These are phyloP conservation scores for Pantherophis alleghaniensis DNA, from an alignment of 2,797 vertebrate genomes.

Conservation along the genomic window DNA sequence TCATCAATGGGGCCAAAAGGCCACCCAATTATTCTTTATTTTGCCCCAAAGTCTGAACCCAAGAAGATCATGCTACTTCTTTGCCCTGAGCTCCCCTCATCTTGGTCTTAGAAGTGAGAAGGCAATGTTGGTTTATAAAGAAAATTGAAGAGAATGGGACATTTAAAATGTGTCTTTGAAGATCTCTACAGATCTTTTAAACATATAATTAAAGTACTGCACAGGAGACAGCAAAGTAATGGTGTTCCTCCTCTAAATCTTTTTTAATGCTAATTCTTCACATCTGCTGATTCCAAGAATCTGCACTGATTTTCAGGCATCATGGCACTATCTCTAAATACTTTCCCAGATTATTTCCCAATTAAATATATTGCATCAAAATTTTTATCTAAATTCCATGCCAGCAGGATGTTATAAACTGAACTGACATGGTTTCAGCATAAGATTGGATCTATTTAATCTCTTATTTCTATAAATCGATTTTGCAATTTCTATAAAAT, in stretches of 20 bases:
- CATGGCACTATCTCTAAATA: constrained; percentile 19
- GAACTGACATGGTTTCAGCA: constrained; percentile 17
- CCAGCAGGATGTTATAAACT: not conserved
- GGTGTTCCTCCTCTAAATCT: not conserved
- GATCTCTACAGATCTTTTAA: not conserved
- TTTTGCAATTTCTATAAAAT: constrained; percentile 20
- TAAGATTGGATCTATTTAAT: constrained; percentile 34
- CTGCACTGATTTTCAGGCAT: not conserved
- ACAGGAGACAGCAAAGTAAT: not conserved
- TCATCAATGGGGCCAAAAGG: not conserved
- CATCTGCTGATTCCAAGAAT: not conserved
- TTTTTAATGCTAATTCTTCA: constrained; percentile 1
- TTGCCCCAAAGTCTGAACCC: not conserved
- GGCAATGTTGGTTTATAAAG: not conserved
- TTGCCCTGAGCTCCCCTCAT: not conserved
- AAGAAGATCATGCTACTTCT: not conserved
- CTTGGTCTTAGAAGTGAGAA: not conserved
- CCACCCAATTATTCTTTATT: not conserved
- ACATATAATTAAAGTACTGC: not conserved
- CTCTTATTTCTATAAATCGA: constrained; percentile 16
- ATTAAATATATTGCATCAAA: constrained; percentile 23
- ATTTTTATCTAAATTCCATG: constrained; percentile 2
- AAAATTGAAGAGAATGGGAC: not conserved
- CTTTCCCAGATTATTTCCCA: not conserved
- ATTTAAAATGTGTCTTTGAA: not conserved